These are phyloP conservation scores for Hetaerina americana DNA, from an alignment of 1,140 invertebrate species.

Conservation along the genomic window DNA sequence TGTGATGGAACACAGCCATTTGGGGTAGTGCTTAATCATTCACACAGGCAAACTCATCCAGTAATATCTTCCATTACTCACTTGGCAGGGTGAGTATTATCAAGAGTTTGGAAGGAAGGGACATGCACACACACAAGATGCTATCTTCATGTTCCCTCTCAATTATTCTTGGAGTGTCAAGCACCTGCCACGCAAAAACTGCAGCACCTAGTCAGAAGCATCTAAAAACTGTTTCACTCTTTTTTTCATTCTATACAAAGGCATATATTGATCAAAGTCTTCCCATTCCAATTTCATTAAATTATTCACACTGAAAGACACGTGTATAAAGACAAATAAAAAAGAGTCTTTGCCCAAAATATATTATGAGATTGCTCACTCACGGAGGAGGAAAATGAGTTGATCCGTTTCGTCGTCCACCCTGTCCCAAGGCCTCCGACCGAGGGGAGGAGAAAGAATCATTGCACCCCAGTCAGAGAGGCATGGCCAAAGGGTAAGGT, in stretches of 20 bases:
- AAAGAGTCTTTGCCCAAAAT: background rate
- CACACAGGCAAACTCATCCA: background rate
- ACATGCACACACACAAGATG: too few relatives aligned
- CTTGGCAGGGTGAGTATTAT: background rate
- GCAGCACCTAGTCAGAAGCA: background rate
- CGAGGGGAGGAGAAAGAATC: too few relatives aligned
- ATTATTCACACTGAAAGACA: background rate
- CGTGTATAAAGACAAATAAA: background rate
- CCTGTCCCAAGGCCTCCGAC: background rate
- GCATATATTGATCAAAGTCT: background rate
- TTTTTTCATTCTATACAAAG: background rate
- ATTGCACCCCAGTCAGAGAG: background rate
- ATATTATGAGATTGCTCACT: background rate
- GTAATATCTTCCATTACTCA: background rate
- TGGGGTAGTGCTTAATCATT: background rate
- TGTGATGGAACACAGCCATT: background rate
- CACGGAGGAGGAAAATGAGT: background rate
- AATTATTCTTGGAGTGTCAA: background rate
- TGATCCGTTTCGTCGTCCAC: background rate
- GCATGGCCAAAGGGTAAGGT: background rate
- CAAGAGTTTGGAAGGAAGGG: background rate
- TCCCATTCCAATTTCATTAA: background rate
- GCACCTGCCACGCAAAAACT: background rate
- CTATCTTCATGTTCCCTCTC: background rate
- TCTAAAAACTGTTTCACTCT: background rate